Evolutionary conservation across 2,113 vertebrate genomes (phyloP), one percentile per base, ranked within the genome.

Genomic region (Vanacampus margaritifer): DNA sequence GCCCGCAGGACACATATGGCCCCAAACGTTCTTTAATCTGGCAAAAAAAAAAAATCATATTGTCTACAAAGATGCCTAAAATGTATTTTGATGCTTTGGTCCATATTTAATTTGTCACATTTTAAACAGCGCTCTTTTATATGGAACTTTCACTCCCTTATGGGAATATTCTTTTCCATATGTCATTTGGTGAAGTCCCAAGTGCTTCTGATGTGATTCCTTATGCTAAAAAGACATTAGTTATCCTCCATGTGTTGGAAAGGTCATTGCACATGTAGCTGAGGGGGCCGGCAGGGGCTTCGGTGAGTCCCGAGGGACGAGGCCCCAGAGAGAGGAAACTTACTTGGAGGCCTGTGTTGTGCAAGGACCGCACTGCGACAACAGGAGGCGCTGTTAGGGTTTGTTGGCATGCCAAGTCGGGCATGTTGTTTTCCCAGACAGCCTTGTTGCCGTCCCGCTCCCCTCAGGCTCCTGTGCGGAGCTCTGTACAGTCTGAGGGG

Each of bases 381-480:
- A 84, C 79, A 89, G 85, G 88, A 72, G 88, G 89, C 86, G 83
- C 88, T 89, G 78, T 86, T 68, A 72, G 64, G 69, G 73, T 68
- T 43, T 56, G 74, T 70, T 78, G 46, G 10, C 12, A 43, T 87
- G 74, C 70, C 73, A 65, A 84, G 72, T 84, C 86, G 85, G 83
- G 86, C 88, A 76, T 88, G 83, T 62, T 69, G 80, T 86, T 87
- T 89, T 88, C 87, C 84, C 89, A 88, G 87, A 87, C 73, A 88
- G 65, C 76, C 23, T 11, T 6, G 54, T 57, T 57, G 13, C 54
- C 64, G 61, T 51, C 77, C 74, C 13, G 64, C 62, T 53, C 67
- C 83, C 87, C 79, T 78, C 64, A 32, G 84, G 88, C 83, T 87
- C 77, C 76, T 80, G 79, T 76, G 80, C 74, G 74, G 74, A 78